Percentiles rank a stretch among this genome's conserved stretches.
Conservation (phyloP, 2,113 vertebrate genomes). For the Mandrillus leucophaeus region DNA sequence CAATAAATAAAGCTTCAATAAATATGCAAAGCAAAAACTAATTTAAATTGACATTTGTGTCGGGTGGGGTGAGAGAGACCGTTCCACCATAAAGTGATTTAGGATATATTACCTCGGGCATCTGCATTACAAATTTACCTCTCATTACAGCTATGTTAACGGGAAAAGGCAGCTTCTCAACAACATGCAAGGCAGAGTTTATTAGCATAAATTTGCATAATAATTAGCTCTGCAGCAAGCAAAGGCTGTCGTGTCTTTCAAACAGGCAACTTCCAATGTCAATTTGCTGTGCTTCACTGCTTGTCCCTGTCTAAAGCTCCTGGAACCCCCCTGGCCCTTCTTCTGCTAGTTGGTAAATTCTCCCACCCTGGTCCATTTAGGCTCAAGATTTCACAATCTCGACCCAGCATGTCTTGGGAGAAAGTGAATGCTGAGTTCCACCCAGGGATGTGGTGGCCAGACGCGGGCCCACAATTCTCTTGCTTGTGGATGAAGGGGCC, state of each 20-base stretch:
- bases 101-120: constrained; percentile 87
- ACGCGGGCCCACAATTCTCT: not conserved
- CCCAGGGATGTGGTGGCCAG: not conserved
- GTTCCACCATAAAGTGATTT: constrained; percentile 86
- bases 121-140: constrained; percentile 91
- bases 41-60: constrained; percentile 86
- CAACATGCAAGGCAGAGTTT: constrained; percentile 86
- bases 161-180: constrained; percentile 86
- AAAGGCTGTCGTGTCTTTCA: constrained; percentile 85
- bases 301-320: constrained; percentile 51
- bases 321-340: not conserved
- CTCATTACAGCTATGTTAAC: constrained; percentile 89
- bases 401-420: not conserved
- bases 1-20: constrained; percentile 86
- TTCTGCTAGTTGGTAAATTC: not conserved
- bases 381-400: not conserved
- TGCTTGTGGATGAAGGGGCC: not conserved
- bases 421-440: not conserved
- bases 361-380: not conserved
- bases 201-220: constrained; percentile 92
- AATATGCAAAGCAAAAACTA: constrained; percentile 84
- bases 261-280: constrained; percentile 87
- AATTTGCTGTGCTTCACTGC: constrained; percentile 73
- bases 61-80: constrained; percentile 76
- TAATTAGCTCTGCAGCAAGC: constrained; percentile 87